Evolutionary conservation across 2,797 vertebrate species (phyloP).

Genomic region (Astyanax mexicanus): DNA sequence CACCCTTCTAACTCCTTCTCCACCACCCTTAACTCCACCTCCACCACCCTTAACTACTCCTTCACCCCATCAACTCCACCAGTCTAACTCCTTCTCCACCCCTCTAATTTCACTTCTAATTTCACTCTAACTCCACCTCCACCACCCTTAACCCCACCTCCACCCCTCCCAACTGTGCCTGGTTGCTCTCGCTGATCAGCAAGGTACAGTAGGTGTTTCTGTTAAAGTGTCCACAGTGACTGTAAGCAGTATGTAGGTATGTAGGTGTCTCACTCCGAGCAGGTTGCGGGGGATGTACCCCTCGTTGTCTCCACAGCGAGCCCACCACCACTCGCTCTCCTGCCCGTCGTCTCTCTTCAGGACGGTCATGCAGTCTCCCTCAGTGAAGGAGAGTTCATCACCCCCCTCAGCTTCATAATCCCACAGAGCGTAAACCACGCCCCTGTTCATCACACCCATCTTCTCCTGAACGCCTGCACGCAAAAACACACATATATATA

Average conservation of each 20-base stretch:
- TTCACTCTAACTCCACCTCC: no score
- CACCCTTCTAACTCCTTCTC: no score
- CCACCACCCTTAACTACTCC: no score
- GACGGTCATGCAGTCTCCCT: slow-evolving; percentile 91
- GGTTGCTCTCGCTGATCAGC: no score
- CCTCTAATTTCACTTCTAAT: no score
- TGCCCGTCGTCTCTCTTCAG: slow-evolving; percentile 86
- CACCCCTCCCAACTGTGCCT: no score
- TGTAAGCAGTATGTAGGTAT: no score
- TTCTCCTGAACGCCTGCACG: slow-evolving; percentile 93
- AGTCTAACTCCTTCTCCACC: no score
- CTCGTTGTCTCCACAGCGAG: slow-evolving; percentile 83
- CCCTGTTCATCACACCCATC: slow-evolving; percentile 97
- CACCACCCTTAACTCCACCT: no score
- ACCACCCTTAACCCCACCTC: no score
- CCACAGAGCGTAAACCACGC: slow-evolving; percentile 92
- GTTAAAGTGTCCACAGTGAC: neutral
- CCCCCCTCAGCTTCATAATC: slow-evolving; percentile 84
- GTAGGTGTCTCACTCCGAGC: slow-evolving; percentile 88
- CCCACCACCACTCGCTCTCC: slow-evolving; percentile 96
- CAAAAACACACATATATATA: neutral
- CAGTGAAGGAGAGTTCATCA: slow-evolving; percentile 87
- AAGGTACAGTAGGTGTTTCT: no score
- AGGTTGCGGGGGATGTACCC: slow-evolving; percentile 93
- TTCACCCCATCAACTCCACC: no score